Conservation (phyloP, 2,113 vertebrate genomes). For the Haplochromis burtoni region DNA sequence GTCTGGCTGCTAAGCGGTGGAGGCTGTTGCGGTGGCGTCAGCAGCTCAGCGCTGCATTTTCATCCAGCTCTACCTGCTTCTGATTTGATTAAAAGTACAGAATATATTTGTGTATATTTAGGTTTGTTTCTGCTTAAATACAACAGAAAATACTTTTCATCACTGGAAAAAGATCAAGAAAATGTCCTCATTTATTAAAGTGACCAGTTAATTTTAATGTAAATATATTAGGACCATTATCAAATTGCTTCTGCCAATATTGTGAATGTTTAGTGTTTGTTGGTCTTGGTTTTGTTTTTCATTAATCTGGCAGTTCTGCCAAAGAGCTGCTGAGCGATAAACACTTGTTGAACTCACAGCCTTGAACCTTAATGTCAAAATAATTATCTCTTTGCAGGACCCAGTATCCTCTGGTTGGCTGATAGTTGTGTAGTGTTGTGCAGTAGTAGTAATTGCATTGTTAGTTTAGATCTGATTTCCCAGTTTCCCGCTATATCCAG, state of each 20-base stretch:
- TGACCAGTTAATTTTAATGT: not conserved
- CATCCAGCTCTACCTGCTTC: not conserved
- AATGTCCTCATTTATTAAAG: not conserved
- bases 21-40: slow-evolving; percentile 30
- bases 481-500: not conserved
- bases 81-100: not conserved
- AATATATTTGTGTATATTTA: not conserved
- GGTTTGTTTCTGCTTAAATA: not conserved
- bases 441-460: not conserved
- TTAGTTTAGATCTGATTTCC: not conserved
- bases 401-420: not conserved
- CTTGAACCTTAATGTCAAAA: not conserved
- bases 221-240: not conserved
- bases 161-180: not conserved
- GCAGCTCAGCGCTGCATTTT: not conserved
- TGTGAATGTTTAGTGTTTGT: not conserved
- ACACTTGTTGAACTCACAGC: not conserved
- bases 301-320: not conserved
- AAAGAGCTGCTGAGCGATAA: not conserved
- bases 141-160: not conserved
- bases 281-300: not conserved
- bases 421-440: not conserved
- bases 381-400: not conserved
- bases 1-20: slow-evolving; percentile 38
- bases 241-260: not conserved